A percentile compares a stretch with the other conserved stretches of the same genome.
Evolutionary conservation across 2,888 invertebrate genomes (phyloP).

Genomic region (Craniophora ligustri): DNA sequence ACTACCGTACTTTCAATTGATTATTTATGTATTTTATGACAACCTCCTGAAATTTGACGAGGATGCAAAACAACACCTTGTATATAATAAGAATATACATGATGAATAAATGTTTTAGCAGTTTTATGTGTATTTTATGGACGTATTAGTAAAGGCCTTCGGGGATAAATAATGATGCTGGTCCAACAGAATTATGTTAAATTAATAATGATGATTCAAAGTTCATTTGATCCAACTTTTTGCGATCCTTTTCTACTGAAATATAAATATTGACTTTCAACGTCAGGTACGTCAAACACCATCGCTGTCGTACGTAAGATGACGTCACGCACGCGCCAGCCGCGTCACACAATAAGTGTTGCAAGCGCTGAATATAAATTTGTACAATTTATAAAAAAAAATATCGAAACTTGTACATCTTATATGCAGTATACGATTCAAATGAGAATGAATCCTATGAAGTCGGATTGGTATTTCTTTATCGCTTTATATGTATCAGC

Average conservation of each 20-base stretch:
- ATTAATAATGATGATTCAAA: background rate
- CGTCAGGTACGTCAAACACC: conserved; percentile 23
- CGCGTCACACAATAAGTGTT: conserved; percentile 50
- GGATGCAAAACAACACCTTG: too few relatives aligned
- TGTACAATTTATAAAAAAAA: conserved; percentile 20
- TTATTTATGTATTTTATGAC: too few relatives aligned
- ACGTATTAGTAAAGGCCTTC: too few relatives aligned
- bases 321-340: conserved; percentile 50
- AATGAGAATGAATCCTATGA: conserved; percentile 80
- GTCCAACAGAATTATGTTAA: too few relatives aligned
- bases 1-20: too few relatives aligned
- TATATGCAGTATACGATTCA: conserved; percentile 75
- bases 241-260: conserved; percentile 3
- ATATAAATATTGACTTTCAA: background rate
- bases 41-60: too few relatives aligned
- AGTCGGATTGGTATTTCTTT: conserved; percentile 43
- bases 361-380: conserved; percentile 34
- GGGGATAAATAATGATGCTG: too few relatives aligned
- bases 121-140: too few relatives aligned
- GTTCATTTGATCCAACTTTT: background rate
- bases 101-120: too few relatives aligned
- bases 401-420: conserved; percentile 13
- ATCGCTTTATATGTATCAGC: conserved; percentile 62
- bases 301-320: conserved; percentile 48
- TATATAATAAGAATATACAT: too few relatives aligned